Evolutionary conservation across 2,888 invertebrate species (phyloP).

Genomic region (Micropterix aruncella): DNA sequence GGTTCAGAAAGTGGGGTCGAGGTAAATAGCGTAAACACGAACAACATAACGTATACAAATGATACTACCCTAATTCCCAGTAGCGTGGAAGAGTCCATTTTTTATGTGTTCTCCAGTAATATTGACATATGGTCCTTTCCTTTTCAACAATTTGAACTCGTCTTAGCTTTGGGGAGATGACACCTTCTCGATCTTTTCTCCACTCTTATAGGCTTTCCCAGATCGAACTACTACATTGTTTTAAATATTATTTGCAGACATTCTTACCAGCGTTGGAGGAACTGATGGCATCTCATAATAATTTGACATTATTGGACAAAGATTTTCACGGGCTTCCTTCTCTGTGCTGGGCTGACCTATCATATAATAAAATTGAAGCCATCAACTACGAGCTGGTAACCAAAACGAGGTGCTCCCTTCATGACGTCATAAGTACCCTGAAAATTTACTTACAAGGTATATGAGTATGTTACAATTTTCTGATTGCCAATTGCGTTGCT

Average conservation of each 20-base stretch:
- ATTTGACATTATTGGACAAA: constrained; percentile 56
- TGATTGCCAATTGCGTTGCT: too few relatives aligned
- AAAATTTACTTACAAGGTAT: constrained; percentile 72
- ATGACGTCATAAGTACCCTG: constrained; percentile 61
- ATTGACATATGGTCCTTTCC: too few relatives aligned
- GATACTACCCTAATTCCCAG: too few relatives aligned
- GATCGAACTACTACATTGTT: too few relatives aligned
- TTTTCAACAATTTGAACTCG: neutral
- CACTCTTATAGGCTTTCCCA: constrained; percentile 1
- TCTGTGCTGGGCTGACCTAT: constrained; percentile 67
- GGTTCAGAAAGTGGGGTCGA: too few relatives aligned
- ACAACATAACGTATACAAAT: too few relatives aligned
- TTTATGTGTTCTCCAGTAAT: too few relatives aligned
- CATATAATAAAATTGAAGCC: constrained; percentile 58
- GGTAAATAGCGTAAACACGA: too few relatives aligned
- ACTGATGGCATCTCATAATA: constrained; percentile 63
- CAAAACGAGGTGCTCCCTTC: constrained; percentile 66
- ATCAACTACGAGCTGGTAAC: constrained; percentile 63
- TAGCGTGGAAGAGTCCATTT: too few relatives aligned
- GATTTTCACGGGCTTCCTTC: constrained; percentile 75
- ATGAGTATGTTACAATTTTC: too few relatives aligned
- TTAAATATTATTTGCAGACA: constrained; percentile 41
- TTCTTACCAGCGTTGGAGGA: constrained; percentile 64
- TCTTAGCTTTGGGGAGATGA: neutral
- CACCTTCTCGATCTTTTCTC: constrained; percentile 1